phyloP scores from a whole-genome alignment of 2,113 vertebrate genomes.

The Cyprinodon variegatus region DNA sequence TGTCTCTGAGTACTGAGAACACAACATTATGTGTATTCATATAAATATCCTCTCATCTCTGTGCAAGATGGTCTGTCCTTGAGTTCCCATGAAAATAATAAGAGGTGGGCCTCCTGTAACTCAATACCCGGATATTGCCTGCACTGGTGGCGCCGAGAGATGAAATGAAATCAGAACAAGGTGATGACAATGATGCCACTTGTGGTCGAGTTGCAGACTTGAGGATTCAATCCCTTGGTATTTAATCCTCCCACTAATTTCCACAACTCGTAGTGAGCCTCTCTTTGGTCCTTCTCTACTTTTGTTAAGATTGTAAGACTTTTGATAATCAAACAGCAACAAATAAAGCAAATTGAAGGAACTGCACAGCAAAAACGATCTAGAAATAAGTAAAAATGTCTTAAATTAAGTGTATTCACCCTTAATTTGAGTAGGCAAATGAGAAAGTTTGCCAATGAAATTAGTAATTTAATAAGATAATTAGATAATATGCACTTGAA shows the following conservation, averaged over 20 bases:
- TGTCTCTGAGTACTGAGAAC: slow-evolving; percentile 61
- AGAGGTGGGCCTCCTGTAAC: slow-evolving; percentile 78
- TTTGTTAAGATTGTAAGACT: slow-evolving; percentile 9
- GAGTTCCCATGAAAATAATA: slow-evolving; percentile 82
- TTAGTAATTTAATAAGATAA: no score
- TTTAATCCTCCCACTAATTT: slow-evolving; percentile 36
- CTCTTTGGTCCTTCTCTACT: slow-evolving; percentile 24
- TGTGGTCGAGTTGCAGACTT: slow-evolving; percentile 75
- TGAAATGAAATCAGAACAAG: slow-evolving; percentile 83
- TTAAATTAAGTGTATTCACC: no score
- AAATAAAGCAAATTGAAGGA: background rate
- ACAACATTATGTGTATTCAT: slow-evolving; percentile 74
- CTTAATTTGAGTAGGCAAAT: no score
- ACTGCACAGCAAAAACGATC: background rate
- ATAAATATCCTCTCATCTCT: slow-evolving; percentile 71
- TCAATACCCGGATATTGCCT: slow-evolving; percentile 70
- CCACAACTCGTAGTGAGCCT: slow-evolving; percentile 20
- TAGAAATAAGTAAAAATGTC: no score
- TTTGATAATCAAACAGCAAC: slow-evolving; percentile 18
- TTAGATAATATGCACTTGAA: no score
- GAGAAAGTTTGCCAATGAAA: no score
- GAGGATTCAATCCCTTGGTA: slow-evolving; percentile 51
- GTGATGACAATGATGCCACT: slow-evolving; percentile 82
- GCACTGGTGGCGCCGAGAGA: slow-evolving; percentile 76
- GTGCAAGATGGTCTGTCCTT: slow-evolving; percentile 61